phyloP scores from a whole-genome alignment of 2,888 invertebrate species.

The Chalcis sispes region DNA sequence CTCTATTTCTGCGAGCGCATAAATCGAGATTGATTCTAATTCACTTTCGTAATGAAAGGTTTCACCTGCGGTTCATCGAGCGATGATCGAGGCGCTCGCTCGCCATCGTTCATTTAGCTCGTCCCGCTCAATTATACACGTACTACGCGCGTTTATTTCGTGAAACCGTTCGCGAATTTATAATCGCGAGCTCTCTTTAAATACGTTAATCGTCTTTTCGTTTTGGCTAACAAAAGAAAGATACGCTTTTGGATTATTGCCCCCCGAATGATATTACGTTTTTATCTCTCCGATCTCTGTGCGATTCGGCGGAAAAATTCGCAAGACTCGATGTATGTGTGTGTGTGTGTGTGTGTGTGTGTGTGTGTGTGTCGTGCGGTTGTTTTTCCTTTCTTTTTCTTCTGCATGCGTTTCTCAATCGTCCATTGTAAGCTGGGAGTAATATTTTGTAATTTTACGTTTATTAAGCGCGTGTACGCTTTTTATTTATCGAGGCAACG shows the following conservation, averaged over 20 bases:
- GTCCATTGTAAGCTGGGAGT: conserved; percentile 1
- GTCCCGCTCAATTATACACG: too few species aligned
- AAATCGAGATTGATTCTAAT: conserved; percentile 46
- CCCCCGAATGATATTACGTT: not conserved
- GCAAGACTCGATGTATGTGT: not conserved
- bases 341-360: too few species aligned
- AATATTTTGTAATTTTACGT: not conserved
- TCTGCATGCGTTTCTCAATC: too few species aligned
- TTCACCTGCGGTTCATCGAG: conserved; percentile 12
- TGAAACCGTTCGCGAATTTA: not conserved
- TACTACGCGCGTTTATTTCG: too few species aligned
- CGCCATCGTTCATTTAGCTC: too few species aligned
- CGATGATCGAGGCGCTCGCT: not conserved
- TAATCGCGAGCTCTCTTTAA: not conserved
- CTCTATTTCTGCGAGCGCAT: not conserved
- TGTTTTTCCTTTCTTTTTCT: too few species aligned
- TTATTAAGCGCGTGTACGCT: too few species aligned
- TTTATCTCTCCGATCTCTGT: not conserved
- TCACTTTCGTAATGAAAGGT: conserved; percentile 48
- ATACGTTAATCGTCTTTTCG: not conserved
- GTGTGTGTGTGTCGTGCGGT: too few species aligned
- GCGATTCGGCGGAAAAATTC: not conserved
- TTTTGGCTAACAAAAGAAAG: not conserved
- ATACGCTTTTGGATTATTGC: not conserved
- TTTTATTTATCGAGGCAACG: not conserved